A percentile compares a stretch with the other conserved stretches of the same genome.
Conservation (phyloP, 2,797 vertebrate species). For the Harpagifer antarcticus region DNA sequence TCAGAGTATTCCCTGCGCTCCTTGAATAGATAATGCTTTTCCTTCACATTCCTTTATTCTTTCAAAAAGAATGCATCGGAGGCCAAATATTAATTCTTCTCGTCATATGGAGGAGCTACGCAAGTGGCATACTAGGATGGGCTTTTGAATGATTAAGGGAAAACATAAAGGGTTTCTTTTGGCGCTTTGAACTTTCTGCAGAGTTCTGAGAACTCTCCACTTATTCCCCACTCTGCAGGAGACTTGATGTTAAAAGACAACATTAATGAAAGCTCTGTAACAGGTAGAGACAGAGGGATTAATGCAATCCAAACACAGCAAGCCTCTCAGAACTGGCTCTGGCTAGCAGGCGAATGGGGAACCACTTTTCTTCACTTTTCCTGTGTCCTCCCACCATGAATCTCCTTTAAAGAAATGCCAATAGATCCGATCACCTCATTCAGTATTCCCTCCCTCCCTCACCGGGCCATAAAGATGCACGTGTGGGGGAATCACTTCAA, state of each 20-base stretch:
- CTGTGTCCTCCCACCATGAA: conserved; percentile 90
- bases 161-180: conserved; percentile 86
- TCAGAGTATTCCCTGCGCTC: conserved; percentile 84
- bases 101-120: conserved; percentile 82
- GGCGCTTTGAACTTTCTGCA: conserved; percentile 84
- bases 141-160: conserved; percentile 88
- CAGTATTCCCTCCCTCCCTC: conserved; percentile 79
- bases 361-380: conserved; percentile 79
- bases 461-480: conserved; percentile 89
- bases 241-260: conserved; percentile 86
- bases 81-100: conserved; percentile 89
- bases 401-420: conserved; percentile 98
- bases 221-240: conserved; percentile 85
- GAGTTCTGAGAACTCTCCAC: conserved; percentile 81
- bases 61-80: conserved; percentile 90
- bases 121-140: conserved; percentile 85
- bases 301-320: conserved; percentile 81
- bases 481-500: conserved; percentile 95
- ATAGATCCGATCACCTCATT: conserved; percentile 98
- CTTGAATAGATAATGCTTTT: conserved; percentile 89
- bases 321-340: conserved; percentile 65
- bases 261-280: conserved; percentile 85
- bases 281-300: conserved; percentile 87
- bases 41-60: conserved; percentile 88
- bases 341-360: conserved; percentile 72